Base-by-base conservation (phyloP, 2,888 invertebrate genomes). In the Plutella xylostella region DNA sequence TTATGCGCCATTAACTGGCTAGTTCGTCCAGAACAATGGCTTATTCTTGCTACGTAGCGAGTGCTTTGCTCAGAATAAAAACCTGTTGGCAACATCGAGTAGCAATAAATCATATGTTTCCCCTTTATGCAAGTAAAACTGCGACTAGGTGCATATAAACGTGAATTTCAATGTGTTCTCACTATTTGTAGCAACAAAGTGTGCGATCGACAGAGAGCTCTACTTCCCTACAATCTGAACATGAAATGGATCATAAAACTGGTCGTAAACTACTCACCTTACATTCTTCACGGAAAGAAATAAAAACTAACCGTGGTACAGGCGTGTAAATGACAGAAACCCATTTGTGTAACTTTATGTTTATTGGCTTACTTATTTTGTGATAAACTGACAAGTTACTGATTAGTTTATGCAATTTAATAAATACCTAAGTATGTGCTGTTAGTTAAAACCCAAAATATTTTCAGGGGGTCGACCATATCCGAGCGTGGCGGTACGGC, bases 371-470 rank as follows among this genome's bases (percentile, higher is more conserved):
- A 28, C n/a, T 6, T n/a, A 28, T 9, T 28, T n/a, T n/a, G 9
- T 12, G 9, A 28, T 4, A 4, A n/a, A 4, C 28, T 28, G 28
- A 28, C 3, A 28, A 28, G 28, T 28, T n/a, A 12, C 11, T 28
- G 9, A 4, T 28, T 28, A 28, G 28, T 9, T 2, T 28, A 28
- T 6, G 28, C 28, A 6, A 9, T n/a, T 12, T n/a, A 28, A 28
- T 9, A n/a, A 28, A 6, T 87, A 92, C 92, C 91, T 72, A 92
- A 76, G 70, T 91, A 92, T 65, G 91, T 91, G 86, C 91, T 92
- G 86, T 92, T 92, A 83, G 91, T 92, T 68, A 92, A 87, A 84
- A 92, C 91, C 92, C 92, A 92, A 78, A 92, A 90, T 74, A 92
- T 89, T 85, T 92, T 92, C 72, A 92, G 87, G 70, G 92, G 91